Evolutionary conservation across 2,888 invertebrate genomes (phyloP).

Genomic region (Ligdia adustata): DNA sequence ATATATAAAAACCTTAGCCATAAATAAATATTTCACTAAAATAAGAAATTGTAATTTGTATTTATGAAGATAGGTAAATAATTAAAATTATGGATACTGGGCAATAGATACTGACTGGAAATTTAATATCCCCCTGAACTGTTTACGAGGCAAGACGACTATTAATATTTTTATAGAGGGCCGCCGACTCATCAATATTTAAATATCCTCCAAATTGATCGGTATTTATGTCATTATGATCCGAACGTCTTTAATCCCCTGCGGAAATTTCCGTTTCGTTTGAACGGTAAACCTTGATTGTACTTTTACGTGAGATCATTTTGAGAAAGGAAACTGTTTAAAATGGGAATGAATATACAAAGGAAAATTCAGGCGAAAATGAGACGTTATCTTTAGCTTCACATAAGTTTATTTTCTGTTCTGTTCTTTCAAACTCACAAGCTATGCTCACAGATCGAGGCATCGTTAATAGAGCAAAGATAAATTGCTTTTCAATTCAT

Average conservation of each 20-base stretch:
- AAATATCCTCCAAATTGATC: constrained; percentile 59
- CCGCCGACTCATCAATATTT: constrained; percentile 72
- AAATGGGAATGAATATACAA: constrained; percentile 2
- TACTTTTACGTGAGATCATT: constrained; percentile 19
- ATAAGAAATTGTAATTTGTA: too few species aligned
- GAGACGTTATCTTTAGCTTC: too few species aligned
- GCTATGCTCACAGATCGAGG: too few species aligned
- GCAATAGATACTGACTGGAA: constrained; percentile 43
- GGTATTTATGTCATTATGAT: constrained; percentile 61
- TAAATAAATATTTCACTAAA: too few species aligned
- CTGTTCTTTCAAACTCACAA: too few species aligned
- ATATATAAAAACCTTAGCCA: too few species aligned
- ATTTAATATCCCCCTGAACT: constrained; percentile 55
- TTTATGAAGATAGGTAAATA: too few species aligned
- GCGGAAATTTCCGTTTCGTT: constrained; percentile 50
- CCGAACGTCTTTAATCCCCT: constrained; percentile 46
- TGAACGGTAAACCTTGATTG: constrained; percentile 15
- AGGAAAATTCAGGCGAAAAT: not conserved
- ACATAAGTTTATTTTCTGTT: too few species aligned
- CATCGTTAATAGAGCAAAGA: too few species aligned
- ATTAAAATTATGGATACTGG: too few species aligned
- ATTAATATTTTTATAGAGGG: constrained; percentile 78
- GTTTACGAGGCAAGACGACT: constrained; percentile 70
- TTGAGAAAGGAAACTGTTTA: constrained; percentile 22
- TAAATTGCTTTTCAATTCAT: too few species aligned